These are phyloP conservation scores for Zenarchopterus dispar DNA, from an alignment of 2,797 vertebrate genomes.

Conservation along the genomic window DNA sequence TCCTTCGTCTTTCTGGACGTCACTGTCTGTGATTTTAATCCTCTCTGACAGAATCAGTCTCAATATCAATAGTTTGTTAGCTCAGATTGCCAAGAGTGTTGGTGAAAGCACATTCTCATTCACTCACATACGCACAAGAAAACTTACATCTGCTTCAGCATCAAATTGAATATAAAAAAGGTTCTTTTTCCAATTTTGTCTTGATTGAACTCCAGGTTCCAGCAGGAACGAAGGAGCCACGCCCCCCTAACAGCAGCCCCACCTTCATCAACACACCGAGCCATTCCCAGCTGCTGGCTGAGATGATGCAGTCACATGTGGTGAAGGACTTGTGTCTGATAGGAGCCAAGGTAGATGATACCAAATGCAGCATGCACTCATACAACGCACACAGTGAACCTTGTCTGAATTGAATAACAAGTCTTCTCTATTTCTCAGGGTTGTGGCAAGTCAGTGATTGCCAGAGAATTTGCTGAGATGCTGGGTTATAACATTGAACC, in stretches of 20 bases:
- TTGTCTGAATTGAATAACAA: slow-evolving; percentile 1
- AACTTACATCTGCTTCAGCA: no score
- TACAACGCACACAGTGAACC: background rate
- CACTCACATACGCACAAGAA: no score
- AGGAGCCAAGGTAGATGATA: slow-evolving; percentile 89
- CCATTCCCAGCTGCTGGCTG: slow-evolving; percentile 89
- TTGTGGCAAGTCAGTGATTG: slow-evolving; percentile 94
- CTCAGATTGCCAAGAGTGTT: no score
- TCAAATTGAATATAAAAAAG: no score
- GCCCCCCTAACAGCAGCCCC: slow-evolving; percentile 69
- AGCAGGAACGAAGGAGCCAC: slow-evolving; percentile 80
- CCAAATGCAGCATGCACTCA: background rate
- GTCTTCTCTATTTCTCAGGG: slow-evolving; percentile 80
- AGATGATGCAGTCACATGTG: slow-evolving; percentile 97
- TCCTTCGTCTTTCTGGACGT: no score
- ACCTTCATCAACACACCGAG: slow-evolving; percentile 88
- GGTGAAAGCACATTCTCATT: no score
- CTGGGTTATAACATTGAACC: slow-evolving; percentile 92
- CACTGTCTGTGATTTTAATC: no score
- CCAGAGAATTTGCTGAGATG: slow-evolving; percentile 90
- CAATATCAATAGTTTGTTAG: no score
- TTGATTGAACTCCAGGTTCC: slow-evolving; percentile 82
- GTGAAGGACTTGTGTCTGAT: slow-evolving; percentile 96
- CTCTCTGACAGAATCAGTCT: no score
- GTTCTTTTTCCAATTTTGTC: background rate